phyloP scores from a whole-genome alignment of 2,797 vertebrate species.

The Distichodus sexfasciatus region DNA sequence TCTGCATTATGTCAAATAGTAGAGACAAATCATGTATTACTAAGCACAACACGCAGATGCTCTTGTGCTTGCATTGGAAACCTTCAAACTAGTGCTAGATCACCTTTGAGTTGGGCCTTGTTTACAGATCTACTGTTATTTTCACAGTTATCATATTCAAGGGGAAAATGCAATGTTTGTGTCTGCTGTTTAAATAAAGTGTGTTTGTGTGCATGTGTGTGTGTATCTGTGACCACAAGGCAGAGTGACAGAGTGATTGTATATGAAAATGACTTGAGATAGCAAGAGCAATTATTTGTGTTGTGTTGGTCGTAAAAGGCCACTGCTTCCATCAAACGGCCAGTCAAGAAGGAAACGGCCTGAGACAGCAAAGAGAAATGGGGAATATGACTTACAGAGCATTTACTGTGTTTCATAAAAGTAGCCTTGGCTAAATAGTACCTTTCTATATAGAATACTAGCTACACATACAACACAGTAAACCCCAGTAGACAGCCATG shows the following conservation, averaged over 20 bases:
- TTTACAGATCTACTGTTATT: constrained; percentile 8
- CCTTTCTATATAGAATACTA: not conserved
- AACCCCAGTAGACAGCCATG: not conserved
- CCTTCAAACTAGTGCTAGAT: constrained; percentile 32
- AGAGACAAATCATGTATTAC: constrained; percentile 20
- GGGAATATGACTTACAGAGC: constrained; percentile 22
- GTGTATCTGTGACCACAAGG: not conserved
- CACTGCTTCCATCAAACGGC: constrained; percentile 42
- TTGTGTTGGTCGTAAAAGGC: constrained; percentile 40
- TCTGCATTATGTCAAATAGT: constrained; percentile 4
- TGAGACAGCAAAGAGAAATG: constrained; percentile 39
- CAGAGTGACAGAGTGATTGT: constrained; percentile 15
- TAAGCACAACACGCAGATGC: constrained; percentile 41
- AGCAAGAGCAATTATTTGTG: constrained; percentile 40
- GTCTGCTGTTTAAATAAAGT: not conserved
- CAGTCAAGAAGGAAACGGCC: constrained; percentile 47
- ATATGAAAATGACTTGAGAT: constrained; percentile 8
- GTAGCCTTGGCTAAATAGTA: not conserved
- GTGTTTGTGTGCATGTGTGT: not conserved
- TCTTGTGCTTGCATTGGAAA: constrained; percentile 32
- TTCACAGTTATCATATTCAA: constrained; percentile 12
- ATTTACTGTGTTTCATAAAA: constrained; percentile 20
- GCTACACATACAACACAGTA: not conserved
- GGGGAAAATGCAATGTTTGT: constrained; percentile 8
- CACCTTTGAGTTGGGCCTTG: constrained; percentile 14